phyloP scores from a whole-genome alignment of 2,888 invertebrate species.

The Spialia ferax region DNA sequence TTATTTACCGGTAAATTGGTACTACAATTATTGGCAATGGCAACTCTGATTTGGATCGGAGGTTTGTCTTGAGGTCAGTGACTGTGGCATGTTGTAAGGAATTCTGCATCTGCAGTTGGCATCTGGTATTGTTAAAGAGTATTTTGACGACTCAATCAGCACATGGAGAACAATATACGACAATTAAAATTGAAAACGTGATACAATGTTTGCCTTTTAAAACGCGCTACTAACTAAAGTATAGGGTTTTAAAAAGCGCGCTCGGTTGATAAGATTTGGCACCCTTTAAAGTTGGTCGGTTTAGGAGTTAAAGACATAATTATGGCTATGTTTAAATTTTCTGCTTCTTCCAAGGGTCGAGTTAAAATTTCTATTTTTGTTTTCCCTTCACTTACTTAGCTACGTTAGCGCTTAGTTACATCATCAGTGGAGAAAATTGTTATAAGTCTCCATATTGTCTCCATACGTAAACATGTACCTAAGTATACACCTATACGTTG shows the following conservation, averaged over 20 bases:
- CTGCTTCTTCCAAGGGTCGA: too few species aligned
- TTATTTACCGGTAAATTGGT: slow-evolving; percentile 73
- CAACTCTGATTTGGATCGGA: slow-evolving; percentile 14
- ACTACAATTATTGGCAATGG: slow-evolving; percentile 60
- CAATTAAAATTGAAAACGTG: slow-evolving; percentile 9
- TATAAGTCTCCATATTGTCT: too few species aligned
- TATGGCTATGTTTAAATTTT: too few species aligned
- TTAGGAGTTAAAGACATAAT: not conserved
- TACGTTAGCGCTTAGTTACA: too few species aligned
- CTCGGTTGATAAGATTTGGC: not conserved
- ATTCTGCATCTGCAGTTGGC: not conserved
- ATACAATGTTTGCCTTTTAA: not conserved
- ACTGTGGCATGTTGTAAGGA: not conserved
- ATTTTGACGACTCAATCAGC: slow-evolving; percentile 8
- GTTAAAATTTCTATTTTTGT: too few species aligned
- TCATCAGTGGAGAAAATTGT: too few species aligned
- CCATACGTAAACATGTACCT: too few species aligned
- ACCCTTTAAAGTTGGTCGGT: not conserved
- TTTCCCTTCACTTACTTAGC: too few species aligned
- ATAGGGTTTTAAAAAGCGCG: not conserved
- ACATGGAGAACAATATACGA: not conserved
- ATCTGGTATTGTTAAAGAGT: not conserved
- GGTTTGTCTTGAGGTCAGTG: slow-evolving; percentile 39
- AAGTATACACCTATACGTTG: too few species aligned
- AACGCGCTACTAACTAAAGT: too few species aligned